These are phyloP conservation scores for Aleadryas rufinucha DNA, from an alignment of 2,113 vertebrate genomes.

Conservation along the genomic window DNA sequence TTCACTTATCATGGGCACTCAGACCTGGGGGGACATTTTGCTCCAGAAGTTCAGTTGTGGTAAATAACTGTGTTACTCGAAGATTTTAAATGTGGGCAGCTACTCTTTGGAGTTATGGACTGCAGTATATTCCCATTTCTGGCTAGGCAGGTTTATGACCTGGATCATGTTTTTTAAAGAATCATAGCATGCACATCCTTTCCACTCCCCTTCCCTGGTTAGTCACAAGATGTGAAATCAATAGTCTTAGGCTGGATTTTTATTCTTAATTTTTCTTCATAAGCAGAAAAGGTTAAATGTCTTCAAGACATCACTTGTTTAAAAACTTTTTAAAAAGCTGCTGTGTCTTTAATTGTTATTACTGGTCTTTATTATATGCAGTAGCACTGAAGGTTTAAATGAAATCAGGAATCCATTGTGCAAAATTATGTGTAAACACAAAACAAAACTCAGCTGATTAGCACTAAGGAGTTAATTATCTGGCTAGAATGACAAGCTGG, in stretches of 20 bases:
- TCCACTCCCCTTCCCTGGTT: neutral
- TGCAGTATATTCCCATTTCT: neutral
- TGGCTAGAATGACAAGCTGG: neutral
- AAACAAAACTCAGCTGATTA: neutral
- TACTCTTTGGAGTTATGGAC: neutral
- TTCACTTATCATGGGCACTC: neutral
- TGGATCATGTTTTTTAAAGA: neutral
- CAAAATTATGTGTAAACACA: neutral
- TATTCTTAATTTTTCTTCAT: neutral
- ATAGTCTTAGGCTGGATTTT: rapidly evolving
- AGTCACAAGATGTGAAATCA: neutral
- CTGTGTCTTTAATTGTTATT: neutral
- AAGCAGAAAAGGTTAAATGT: neutral
- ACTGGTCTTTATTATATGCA: neutral
- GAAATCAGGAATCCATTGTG: neutral
- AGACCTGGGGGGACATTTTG: neutral
- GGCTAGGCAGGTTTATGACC: neutral
- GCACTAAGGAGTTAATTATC: neutral
- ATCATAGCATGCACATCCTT: neutral
- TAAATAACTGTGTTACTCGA: neutral
- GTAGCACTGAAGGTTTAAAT: neutral
- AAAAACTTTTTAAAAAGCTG: neutral
- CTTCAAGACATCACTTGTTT: neutral
- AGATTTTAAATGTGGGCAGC: neutral
- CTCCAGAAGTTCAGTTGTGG: neutral